Evolutionary conservation across 2,797 vertebrate species (phyloP), one percentile per base, ranked within the genome.

Genomic region (Xyrichtys novacula): DNA sequence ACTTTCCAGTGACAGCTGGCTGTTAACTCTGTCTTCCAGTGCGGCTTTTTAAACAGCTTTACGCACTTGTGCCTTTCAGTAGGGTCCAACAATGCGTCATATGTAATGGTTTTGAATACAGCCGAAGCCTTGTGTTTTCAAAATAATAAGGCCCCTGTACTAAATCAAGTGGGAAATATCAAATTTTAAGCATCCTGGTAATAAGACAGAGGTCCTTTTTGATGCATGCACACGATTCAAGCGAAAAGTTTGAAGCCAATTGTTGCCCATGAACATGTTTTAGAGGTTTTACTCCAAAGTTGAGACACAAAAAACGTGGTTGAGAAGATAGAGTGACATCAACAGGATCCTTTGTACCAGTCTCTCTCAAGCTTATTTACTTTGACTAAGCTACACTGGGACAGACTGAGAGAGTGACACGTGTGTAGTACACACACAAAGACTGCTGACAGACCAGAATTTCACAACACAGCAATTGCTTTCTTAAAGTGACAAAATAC

Each of bases 341-440:
- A 47, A 46, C 19, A 60, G 31, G 29, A 55, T 79, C 52, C n/a
- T n/a, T n/a, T n/a, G n/a, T n/a, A n/a, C n/a, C n/a, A n/a, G n/a
- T n/a, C n/a, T n/a, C n/a, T n/a, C n/a, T n/a, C n/a, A n/a, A n/a
- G n/a, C n/a, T 52, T 78, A 74, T 71, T 80, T 65, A 32, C 39
- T 39, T 78, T 75, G 76, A 86, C 68, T 83, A 78, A 77, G 50
- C 78, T 66, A 42, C 56, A 76, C n/a, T n/a, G n/a, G n/a, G n/a
- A n/a, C n/a, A n/a, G n/a, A n/a, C n/a, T n/a, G 49, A 65, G 43
- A 75, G 23, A 54, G 65, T 0, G 15, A 48, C 17, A 39, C 36
- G 38, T 40, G 8, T 25, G 38, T 65, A 47, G 38, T 65, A 47
- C 49, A 47, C 17, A 53, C 25, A 55, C 20, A 57, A 40, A 74